A percentile compares a stretch with the other conserved stretches of the same genome.
Conservation (phyloP, 1,140 invertebrate species). For the Drosophila bipectinata region DNA sequence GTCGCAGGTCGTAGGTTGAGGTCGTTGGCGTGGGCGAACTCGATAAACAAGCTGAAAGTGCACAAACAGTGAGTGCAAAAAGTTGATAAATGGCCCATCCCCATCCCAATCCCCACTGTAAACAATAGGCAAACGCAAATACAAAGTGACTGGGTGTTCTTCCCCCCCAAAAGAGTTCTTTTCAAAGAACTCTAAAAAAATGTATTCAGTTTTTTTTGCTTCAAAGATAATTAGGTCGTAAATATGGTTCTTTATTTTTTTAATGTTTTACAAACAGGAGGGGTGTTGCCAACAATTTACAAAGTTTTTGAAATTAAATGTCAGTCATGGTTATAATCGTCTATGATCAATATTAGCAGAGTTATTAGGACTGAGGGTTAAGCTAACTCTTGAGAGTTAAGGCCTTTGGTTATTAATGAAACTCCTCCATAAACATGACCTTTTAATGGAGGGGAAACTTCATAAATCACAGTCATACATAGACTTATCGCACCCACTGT, state of each 20-base stretch:
- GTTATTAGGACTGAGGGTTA: not conserved
- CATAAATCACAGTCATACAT: constrained; percentile 11
- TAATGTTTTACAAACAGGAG: not conserved
- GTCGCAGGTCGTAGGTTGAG: constrained; percentile 40
- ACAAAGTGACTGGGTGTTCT: not conserved
- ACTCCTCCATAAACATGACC: constrained; percentile 7
- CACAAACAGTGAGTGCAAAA: constrained; percentile 28
- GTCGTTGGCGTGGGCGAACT: constrained; percentile 27
- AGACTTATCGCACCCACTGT: constrained; percentile 15
- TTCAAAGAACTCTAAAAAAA: not conserved
- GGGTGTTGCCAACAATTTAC: not conserved
- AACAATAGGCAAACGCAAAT: constrained; percentile 7
- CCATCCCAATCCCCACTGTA: not conserved
- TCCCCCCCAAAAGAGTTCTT: not conserved
- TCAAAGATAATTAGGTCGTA: constrained; percentile 10
- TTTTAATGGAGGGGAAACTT: not conserved
- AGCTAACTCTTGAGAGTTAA: constrained; percentile 5
- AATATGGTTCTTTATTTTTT: constrained; percentile 1
- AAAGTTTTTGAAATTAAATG: not conserved
- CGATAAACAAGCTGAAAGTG: constrained; percentile 34
- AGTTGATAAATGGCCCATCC: constrained; percentile 17
- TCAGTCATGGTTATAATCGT: not conserved
- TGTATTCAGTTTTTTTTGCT: not conserved
- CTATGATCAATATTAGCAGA: not conserved
- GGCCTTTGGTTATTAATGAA: constrained; percentile 4